Evolutionary conservation across 2,797 vertebrate species (phyloP).

Genomic region (Premnoplex brunnescens): DNA sequence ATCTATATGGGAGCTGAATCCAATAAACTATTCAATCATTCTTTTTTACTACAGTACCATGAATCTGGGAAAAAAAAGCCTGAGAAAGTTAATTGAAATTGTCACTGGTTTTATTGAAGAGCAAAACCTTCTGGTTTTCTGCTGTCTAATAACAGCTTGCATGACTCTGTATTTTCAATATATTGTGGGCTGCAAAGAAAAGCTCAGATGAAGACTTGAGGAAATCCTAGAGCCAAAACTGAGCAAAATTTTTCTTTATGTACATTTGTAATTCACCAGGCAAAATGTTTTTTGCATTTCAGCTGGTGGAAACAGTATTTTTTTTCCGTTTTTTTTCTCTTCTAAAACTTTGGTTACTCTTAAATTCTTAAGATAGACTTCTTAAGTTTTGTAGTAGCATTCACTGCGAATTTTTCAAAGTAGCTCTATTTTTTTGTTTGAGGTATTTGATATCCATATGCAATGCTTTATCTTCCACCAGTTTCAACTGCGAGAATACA

Average conservation of each 20-base stretch:
- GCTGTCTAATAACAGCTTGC: neutral
- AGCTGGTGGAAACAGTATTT: neutral
- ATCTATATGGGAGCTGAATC: neutral
- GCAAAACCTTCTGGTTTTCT: neutral
- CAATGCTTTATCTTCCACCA: neutral
- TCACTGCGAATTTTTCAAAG: neutral
- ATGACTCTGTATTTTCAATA: neutral
- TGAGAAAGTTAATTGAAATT: slow-evolving; percentile 31
- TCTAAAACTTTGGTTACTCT: neutral
- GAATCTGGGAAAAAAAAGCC: neutral
- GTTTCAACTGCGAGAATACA: neutral
- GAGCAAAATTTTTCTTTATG: neutral
- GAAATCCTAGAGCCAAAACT: neutral
- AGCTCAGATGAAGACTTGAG: neutral
- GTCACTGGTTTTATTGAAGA: neutral
- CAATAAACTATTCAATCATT: neutral
- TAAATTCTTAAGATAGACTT: neutral
- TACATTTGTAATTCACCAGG: neutral
- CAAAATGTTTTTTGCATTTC: neutral
- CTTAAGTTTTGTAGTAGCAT: neutral
- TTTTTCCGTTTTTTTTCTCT: neutral
- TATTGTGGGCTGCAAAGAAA: neutral
- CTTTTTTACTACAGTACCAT: neutral
- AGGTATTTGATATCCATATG: neutral
- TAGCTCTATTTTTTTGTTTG: neutral